Conservation (phyloP, 2,113 vertebrate genomes). For the Falco punctatus region DNA sequence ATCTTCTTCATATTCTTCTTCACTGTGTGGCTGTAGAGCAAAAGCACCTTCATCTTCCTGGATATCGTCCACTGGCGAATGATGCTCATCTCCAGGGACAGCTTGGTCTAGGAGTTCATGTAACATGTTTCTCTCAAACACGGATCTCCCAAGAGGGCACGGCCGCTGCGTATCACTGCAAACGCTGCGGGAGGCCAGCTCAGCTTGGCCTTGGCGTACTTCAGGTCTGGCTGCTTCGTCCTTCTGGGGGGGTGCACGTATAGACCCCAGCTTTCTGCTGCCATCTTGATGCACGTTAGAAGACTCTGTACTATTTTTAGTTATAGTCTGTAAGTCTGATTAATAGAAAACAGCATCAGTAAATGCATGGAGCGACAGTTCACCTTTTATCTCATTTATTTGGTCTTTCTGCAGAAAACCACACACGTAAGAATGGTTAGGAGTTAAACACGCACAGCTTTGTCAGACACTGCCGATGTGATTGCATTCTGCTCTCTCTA, state of each 20-base stretch:
- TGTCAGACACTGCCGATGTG: not conserved
- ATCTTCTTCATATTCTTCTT: conserved; percentile 89
- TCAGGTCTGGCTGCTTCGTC: not conserved
- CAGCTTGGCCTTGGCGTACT: not conserved
- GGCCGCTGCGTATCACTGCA: not conserved
- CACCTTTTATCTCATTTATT: not conserved
- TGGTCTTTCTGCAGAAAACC: not conserved
- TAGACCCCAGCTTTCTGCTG: not conserved
- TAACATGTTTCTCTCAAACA: not conserved
- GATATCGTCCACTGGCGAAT: not conserved
- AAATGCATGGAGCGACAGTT: not conserved
- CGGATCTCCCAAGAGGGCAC: not conserved
- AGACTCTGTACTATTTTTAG: conserved; percentile 20
- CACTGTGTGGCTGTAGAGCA: conserved; percentile 41
- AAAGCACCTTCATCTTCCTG: conserved; percentile 27
- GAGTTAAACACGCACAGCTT: not conserved
- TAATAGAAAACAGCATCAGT: conserved; percentile 34
- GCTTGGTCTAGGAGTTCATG: not conserved
- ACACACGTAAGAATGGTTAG: not conserved
- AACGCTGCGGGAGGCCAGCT: not conserved
- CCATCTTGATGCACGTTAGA: not conserved
- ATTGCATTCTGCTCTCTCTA: not conserved
- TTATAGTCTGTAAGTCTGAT: conserved; percentile 71
- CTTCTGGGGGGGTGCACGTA: not conserved
- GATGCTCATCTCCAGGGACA: not conserved